Percentiles rank a stretch among this genome's conserved stretches.
These are phyloP conservation scores for Astur gentilis DNA, from an alignment of 2,113 vertebrate genomes.

Conservation along the genomic window DNA sequence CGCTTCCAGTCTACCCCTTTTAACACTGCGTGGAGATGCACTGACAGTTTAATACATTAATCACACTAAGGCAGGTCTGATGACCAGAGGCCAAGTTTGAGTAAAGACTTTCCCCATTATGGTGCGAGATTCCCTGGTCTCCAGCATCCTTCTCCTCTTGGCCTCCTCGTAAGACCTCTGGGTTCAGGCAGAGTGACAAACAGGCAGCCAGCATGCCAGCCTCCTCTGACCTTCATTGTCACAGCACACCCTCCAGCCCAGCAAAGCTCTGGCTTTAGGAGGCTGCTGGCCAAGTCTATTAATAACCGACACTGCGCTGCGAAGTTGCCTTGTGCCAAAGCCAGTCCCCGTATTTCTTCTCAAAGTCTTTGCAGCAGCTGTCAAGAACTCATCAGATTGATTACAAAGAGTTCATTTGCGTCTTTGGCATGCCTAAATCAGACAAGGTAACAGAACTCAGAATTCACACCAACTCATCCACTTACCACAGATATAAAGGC, in stretches of 20 bases:
- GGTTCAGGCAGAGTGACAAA: background rate
- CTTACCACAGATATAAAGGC: background rate
- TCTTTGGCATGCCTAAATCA: background rate
- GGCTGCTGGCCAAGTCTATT: constrained; percentile 4
- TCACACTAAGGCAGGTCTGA: background rate
- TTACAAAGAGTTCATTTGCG: background rate
- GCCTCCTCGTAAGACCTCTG: background rate
- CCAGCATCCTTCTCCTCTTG: background rate
- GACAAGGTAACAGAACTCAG: background rate
- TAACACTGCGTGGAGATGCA: accelerated
- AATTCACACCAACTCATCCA: background rate
- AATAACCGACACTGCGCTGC: background rate
- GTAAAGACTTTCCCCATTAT: background rate
- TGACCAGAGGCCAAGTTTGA: background rate
- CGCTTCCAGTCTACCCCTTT: background rate
- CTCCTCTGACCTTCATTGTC: background rate
- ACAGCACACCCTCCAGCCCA: background rate
- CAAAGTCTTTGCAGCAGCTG: background rate
- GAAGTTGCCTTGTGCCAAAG: background rate
- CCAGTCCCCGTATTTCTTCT: background rate
- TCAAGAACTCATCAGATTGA: background rate
- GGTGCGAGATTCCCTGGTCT: background rate
- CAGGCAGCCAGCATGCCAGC: background rate
- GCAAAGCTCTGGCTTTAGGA: background rate
- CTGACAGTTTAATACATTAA: background rate